Percentiles rank a stretch among this genome's conserved stretches.
phyloP scores from a whole-genome alignment of 2,113 vertebrate genomes.

The Cercocebus atys region DNA sequence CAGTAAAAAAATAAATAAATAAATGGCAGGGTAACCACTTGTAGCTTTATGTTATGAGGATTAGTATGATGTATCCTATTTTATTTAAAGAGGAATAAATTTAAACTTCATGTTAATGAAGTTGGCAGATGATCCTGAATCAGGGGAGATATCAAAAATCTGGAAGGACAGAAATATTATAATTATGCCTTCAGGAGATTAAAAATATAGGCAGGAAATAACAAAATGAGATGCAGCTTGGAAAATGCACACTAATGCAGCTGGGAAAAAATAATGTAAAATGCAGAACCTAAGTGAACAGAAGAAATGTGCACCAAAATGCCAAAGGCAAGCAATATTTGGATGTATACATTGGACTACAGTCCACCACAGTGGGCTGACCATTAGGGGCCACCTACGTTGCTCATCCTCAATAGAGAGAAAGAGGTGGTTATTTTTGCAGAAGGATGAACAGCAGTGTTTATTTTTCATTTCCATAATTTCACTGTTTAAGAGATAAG shows the following conservation, averaged over 20 bases:
- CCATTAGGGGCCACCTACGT: not conserved
- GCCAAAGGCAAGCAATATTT: not conserved
- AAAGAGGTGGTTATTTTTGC: not conserved
- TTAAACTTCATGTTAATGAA: conserved; percentile 60
- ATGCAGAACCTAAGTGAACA: conserved; percentile 36
- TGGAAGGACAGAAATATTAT: conserved; percentile 59
- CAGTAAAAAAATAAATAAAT: conserved; percentile 23
- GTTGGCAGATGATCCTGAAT: conserved; percentile 62
- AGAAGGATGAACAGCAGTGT: not conserved
- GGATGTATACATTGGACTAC: not conserved
- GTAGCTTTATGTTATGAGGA: not conserved
- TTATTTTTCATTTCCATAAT: not conserved
- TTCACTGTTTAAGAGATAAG: not conserved
- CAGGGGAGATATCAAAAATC: conserved; percentile 50
- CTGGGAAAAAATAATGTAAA: conserved; percentile 57
- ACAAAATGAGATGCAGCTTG: conserved; percentile 67
- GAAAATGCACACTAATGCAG: conserved; percentile 4
- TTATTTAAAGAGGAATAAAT: conserved; percentile 48
- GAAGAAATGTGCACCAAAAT: not conserved
- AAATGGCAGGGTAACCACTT: conserved; percentile 31
- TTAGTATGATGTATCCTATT: not conserved
- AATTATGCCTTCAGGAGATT: conserved; percentile 68
- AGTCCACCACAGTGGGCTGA: not conserved
- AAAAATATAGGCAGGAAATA: conserved; percentile 73
- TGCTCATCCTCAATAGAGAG: not conserved